Percentiles rank a stretch among this genome's conserved stretches.
Evolutionary conservation across 2,888 invertebrate species (phyloP).

Genomic region (Mamestra brassicae): DNA sequence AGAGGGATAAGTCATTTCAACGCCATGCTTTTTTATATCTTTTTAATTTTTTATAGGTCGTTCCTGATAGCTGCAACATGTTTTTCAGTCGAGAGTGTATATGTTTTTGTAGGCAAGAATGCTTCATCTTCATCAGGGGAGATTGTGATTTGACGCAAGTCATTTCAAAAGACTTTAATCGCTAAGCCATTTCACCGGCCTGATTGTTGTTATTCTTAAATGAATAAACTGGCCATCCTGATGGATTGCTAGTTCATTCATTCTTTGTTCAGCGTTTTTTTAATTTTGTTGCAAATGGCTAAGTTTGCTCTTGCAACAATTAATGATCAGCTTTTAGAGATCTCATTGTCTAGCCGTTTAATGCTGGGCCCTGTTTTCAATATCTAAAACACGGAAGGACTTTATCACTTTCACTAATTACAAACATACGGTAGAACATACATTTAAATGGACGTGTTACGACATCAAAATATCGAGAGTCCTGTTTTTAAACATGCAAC

Average conservation of each 20-base stretch:
- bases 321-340: constrained; percentile 13
- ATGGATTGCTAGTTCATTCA: background rate
- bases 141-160: too few relatives aligned
- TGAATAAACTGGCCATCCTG: too few relatives aligned
- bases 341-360: constrained; percentile 5
- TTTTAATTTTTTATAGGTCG: too few relatives aligned
- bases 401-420: background rate
- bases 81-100: too few relatives aligned
- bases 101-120: too few relatives aligned
- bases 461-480: constrained; percentile 29
- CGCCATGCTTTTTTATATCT: too few relatives aligned
- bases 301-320: background rate
- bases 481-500: constrained; percentile 36
- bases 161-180: too few relatives aligned
- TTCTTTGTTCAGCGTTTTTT: background rate
- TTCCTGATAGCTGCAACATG: too few relatives aligned
- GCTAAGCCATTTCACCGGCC: too few relatives aligned
- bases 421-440: background rate
- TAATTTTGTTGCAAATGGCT: background rate
- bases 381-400: background rate
- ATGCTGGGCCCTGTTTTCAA: background rate
- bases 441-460: constrained; percentile 17
- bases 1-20: background rate
- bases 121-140: too few relatives aligned
- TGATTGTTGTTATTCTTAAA: background rate